Percentiles rank a stretch among this genome's conserved stretches.
Evolutionary conservation across 2,888 invertebrate species (phyloP).

Genomic region (Andrena trimmerana): DNA sequence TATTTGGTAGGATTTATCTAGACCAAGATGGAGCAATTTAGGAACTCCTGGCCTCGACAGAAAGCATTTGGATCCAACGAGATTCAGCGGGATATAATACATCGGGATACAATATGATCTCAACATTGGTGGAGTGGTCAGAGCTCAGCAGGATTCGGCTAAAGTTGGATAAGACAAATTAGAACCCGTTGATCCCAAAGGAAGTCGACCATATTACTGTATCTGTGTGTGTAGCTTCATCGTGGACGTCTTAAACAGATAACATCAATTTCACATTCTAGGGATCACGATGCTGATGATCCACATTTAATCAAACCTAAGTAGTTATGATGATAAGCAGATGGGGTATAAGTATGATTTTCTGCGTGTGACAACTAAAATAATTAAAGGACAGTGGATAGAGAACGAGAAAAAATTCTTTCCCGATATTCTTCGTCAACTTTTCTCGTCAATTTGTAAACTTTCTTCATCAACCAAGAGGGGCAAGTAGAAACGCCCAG

Average conservation of each 20-base stretch:
- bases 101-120: conserved; percentile 14
- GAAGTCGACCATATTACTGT: conserved; percentile 13
- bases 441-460: too few species aligned
- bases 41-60: conserved; percentile 34
- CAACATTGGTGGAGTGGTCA: not conserved
- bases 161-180: conserved; percentile 28
- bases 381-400: too few species aligned
- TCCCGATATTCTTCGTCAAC: too few species aligned
- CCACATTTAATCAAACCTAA: not conserved
- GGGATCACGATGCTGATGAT: conserved; percentile 9
- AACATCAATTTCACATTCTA: conserved; percentile 12
- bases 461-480: too few species aligned
- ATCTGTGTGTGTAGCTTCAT: not conserved
- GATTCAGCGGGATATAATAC: conserved; percentile 13
- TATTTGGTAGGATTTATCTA: conserved; percentile 31
- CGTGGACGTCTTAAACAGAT: not conserved
- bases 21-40: conserved; percentile 11
- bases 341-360: not conserved
- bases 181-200: conserved; percentile 5
- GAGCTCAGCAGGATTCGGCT: not conserved
- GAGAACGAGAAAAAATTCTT: too few species aligned
- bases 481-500: too few species aligned
- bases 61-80: conserved; percentile 19
- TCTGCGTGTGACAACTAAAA: too few species aligned
- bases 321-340: not conserved